Evolutionary conservation across 2,888 invertebrate genomes (phyloP), one percentile per base, ranked within the genome.

Genomic region (Caenorhabditis sp.): DNA sequence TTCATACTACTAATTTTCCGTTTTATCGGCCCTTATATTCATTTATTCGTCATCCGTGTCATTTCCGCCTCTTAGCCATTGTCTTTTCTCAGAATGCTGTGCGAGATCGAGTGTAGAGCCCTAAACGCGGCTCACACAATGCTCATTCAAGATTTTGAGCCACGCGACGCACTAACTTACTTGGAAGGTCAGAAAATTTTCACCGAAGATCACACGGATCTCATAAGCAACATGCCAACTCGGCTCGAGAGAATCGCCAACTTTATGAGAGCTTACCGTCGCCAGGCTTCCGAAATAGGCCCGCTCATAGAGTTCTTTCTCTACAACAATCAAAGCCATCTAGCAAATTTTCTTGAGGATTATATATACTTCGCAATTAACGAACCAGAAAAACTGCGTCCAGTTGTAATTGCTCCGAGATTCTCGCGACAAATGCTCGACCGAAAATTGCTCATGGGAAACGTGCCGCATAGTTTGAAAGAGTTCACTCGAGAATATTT

Each of bases 111-210:
- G 52, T 75, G 75, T 17, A 50, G 75, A 27, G 75, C 75, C 2
- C 17, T 75, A 6, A 62, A 27, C 15, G 61, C 62, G 0, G 74
- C 56, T 1, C 61, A 75, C 30, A 15, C 39, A 1, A 68, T 68
- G 62, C 56, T 75, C 48, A 45, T 75, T 7, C 68, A 75, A 20
- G 75, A 70, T 11, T 75, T 75, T 22, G 75, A 75, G 53, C 75
- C 75, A 7, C 37, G 41, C 8, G 75, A 75, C 22, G 75, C 75
- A 2, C 20, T 75, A 26, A 45, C 39, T 2, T 75, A 46, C 37
- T 46, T 75, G 13, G 70, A 75, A 46, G 41, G 35, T 7, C 24
- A 35, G 15, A 37, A 43, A 9, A 59, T 74, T 32, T 74, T 75
- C 41, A 70, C 56, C 6, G 66, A 75, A 15, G 68, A 75, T 45